Evolutionary conservation across 2,113 vertebrate genomes (phyloP), one percentile per base, ranked within the genome.

Genomic region (Sialia sialis): DNA sequence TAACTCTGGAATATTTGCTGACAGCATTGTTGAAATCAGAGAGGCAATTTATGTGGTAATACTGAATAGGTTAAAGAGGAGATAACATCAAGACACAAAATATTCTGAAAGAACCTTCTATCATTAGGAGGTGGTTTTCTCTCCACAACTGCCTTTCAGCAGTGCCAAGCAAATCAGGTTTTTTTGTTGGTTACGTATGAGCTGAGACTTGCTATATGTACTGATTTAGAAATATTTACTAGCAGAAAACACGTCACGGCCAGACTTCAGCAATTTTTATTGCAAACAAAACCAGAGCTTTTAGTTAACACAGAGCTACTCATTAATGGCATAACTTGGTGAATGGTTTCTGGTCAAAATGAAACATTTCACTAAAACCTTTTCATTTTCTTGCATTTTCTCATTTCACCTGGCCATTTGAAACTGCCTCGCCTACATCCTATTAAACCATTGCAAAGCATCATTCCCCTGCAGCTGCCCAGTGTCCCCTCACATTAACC

Each of bases 1-100:
- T 76, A 83, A 59, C 62, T 82, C 41, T 74, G 70, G 78, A 80
- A 85, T 94, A 91, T 76, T 85, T 95, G 74, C 63, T 93, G 91
- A 77, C 55, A 80, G 21, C 25, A 62, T 51, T 80, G 82, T 63
- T 69, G 87, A 93, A 91, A 94, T 69, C 74, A 76, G 80, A 72
- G 49, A n/a, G 49, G 38, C 32, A 89, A 75, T 88, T 90, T 76
- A 77, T 91, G 51, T 73, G 51, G 58, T 87, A 89, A 83, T 77
- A 83, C 13, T 74, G 46, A 79, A 66, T 27, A 91, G 27, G 52
- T 74, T 93, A 88, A 95, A 67, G 87, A 80, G 85, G 67, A 88
- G 78, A 77, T 80, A 93, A 77, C 36, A 87, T 85, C 78, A 84
- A 62, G 86, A 62, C 38, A 67, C 22, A 34, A 63, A 22, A 67